Percentiles rank a stretch among this genome's conserved stretches.
Conservation (phyloP, 2,888 invertebrate species). For the Iphiclides podalirius region DNA sequence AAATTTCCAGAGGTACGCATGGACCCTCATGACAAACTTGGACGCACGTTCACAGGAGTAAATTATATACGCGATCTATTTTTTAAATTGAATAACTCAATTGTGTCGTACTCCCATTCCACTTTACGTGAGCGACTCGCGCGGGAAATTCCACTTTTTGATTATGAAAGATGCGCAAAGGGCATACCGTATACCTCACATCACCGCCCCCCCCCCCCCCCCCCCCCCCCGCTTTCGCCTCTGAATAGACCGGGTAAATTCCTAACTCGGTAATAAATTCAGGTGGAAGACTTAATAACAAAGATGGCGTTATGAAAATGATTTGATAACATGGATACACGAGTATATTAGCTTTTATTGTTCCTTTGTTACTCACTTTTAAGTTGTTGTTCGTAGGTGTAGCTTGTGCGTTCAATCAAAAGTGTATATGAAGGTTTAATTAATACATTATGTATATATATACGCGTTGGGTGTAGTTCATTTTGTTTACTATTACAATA, state of each 20-base stretch:
- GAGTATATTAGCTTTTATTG: slow-evolving; percentile 22
- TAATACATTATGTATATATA: too few relatives aligned
- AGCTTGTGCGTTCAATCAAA: background rate
- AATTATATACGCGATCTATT: too few relatives aligned
- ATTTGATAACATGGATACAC: slow-evolving; percentile 26
- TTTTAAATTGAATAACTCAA: too few relatives aligned
- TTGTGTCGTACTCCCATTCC: too few relatives aligned
- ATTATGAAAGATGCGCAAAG: slow-evolving; percentile 11
- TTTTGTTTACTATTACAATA: too few relatives aligned
- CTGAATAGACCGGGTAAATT: slow-evolving; percentile 17
- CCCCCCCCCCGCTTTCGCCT: background rate
- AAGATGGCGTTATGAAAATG: slow-evolving; percentile 17
- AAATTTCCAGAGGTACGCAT: too few relatives aligned
- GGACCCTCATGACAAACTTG: too few relatives aligned
- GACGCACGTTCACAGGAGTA: too few relatives aligned
- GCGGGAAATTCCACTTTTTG: slow-evolving; percentile 7
- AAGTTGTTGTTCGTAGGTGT: slow-evolving; percentile 7
- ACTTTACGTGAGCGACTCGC: background rate
- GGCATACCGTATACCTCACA: background rate
- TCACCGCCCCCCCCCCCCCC: background rate
- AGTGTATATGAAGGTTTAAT: too few relatives aligned
- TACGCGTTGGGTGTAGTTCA: too few relatives aligned
- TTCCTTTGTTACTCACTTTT: slow-evolving; percentile 1
- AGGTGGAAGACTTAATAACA: slow-evolving; percentile 20
- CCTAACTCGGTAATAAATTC: slow-evolving; percentile 21